These are phyloP conservation scores for Unio delphinus DNA, from an alignment of 2,888 invertebrate species.

Conservation along the genomic window DNA sequence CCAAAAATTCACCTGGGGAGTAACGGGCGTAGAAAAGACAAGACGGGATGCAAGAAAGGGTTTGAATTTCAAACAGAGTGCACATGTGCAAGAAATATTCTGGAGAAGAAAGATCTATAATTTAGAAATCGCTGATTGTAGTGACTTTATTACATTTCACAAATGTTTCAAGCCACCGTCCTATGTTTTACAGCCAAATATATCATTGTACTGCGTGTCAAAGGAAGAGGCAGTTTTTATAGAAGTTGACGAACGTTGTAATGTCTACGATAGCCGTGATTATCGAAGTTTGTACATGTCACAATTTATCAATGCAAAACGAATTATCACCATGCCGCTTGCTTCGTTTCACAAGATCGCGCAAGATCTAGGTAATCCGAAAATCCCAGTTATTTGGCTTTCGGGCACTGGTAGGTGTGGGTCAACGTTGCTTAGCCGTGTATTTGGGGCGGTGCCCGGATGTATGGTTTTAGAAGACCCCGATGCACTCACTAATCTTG, in stretches of 20 bases:
- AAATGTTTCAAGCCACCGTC: slow-evolving; percentile 60
- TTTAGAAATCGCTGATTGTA: slow-evolving; percentile 51
- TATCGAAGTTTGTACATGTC: slow-evolving; percentile 46
- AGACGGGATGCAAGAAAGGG: slow-evolving; percentile 57
- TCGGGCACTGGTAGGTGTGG: slow-evolving; percentile 61
- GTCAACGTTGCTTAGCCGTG: slow-evolving; percentile 56
- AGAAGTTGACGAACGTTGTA: slow-evolving; percentile 46
- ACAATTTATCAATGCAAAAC: slow-evolving; percentile 56
- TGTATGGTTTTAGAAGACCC: slow-evolving; percentile 58
- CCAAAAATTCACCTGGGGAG: slow-evolving; percentile 64
- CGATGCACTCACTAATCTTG: slow-evolving; percentile 57
- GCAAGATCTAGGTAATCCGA: slow-evolving; percentile 60
- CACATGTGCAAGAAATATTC: slow-evolving; percentile 60
- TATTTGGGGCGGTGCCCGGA: slow-evolving; percentile 57
- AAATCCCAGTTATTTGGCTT: slow-evolving; percentile 56
- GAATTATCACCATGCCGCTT: slow-evolving; percentile 60
- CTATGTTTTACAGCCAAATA: slow-evolving; percentile 55
- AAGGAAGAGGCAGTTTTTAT: slow-evolving; percentile 61
- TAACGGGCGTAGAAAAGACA: slow-evolving; percentile 58
- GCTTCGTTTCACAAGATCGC: slow-evolving; percentile 63
- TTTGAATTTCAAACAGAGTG: slow-evolving; percentile 59
- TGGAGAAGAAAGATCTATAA: slow-evolving; percentile 57
- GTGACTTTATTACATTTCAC: slow-evolving; percentile 60
- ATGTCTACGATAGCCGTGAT: slow-evolving; percentile 43
- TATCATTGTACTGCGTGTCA: slow-evolving; percentile 61